Conservation (phyloP, 2,113 vertebrate genomes). For the Tetrao urogallus region DNA sequence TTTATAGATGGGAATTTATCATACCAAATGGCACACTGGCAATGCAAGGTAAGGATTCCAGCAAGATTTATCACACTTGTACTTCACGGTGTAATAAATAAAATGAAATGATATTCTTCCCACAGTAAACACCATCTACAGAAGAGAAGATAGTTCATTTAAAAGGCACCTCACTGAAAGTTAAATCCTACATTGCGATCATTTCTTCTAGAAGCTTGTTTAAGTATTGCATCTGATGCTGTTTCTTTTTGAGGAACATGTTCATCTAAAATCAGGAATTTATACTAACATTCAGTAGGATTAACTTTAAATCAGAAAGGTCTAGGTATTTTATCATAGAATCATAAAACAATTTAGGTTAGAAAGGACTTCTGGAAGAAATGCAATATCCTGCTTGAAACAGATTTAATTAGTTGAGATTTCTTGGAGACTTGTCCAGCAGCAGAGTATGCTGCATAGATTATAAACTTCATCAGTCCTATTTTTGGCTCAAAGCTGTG, state of each 20-base stretch:
- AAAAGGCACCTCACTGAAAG: not conserved
- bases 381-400: not conserved
- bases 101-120: not conserved
- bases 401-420: not conserved
- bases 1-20: not conserved
- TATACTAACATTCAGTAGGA: not conserved
- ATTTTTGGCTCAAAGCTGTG: not conserved
- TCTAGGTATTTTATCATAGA: not conserved
- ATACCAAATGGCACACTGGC: not conserved
- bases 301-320: not conserved
- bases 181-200: not conserved
- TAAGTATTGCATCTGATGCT: not conserved
- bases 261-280: not conserved
- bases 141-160: not conserved
- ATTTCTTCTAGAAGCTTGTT: not conserved
- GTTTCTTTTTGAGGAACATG: not conserved
- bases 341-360: not conserved
- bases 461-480: not conserved
- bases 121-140: not conserved
- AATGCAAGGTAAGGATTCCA: not conserved
- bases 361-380: not conserved
- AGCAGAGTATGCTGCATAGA: not conserved
- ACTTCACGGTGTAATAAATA: not conserved
- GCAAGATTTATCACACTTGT: not conserved
- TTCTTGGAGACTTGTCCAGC: not conserved